A percentile compares a stretch with the other conserved stretches of the same genome.
Conservation (phyloP, 2,888 invertebrate species). For the Drosophila aldrichi region DNA sequence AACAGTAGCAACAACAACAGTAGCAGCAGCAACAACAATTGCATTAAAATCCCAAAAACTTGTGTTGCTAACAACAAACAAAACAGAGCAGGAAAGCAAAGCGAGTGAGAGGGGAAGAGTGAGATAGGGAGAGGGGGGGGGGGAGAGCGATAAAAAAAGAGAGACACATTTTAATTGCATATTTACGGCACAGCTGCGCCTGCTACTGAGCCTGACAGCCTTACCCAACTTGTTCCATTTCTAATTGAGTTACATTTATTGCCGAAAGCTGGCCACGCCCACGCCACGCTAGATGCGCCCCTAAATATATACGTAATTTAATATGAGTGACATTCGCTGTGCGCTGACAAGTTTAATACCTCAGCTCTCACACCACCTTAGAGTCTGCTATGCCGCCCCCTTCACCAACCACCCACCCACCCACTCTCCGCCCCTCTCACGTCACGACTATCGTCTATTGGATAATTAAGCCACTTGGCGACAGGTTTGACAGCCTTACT, state of each 20-base stretch:
- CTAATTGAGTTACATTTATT: conserved; percentile 56
- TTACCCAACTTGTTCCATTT: conserved; percentile 30
- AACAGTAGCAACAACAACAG: conserved; percentile 64
- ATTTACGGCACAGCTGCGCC: conserved; percentile 36
- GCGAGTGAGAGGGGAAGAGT: background rate
- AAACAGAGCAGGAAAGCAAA: background rate
- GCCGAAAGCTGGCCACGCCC: conserved; percentile 7
- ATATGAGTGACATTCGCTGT: conserved; percentile 68
- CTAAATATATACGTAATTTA: conserved; percentile 56
- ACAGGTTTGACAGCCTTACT: conserved; percentile 78
- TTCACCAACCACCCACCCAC: too few species aligned
- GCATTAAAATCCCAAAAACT: conserved; percentile 49
- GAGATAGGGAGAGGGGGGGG: background rate
- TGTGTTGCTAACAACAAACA: conserved; percentile 24
- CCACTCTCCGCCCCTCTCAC: background rate
- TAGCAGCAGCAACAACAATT: conserved; percentile 66
- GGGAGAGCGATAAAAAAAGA: background rate
- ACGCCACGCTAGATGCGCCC: background rate
- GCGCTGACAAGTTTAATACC: conserved; percentile 69
- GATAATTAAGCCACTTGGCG: conserved; percentile 81
- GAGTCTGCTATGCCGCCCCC: background rate
- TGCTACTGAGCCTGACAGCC: too few species aligned
- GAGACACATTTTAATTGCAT: conserved; percentile 56
- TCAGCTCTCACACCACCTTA: background rate
- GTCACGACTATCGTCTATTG: conserved; percentile 72